Evolutionary conservation across 2,888 invertebrate genomes (phyloP), one percentile per base, ranked within the genome.

Genomic region (Amorpha juglandis): DNA sequence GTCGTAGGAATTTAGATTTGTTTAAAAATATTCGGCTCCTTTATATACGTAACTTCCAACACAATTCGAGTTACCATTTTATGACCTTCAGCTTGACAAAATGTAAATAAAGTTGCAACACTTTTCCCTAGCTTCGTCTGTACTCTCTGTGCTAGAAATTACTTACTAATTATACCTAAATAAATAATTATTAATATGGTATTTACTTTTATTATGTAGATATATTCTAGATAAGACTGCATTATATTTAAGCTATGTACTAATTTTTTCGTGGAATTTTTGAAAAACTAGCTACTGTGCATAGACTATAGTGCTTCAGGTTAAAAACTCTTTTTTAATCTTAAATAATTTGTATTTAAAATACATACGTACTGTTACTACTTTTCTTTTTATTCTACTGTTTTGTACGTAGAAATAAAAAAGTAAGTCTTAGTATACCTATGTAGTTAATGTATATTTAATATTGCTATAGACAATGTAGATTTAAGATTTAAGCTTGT

Each of bases 21-120:
- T 70, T 71, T 73, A 73, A 67, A 48, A 69, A 70, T 63, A 69
- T 76, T 82, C 77, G 76, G 76, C 75, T 78, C 76, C 80, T 79
- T 76, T 69, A 72, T 77, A 84, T 86, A 84, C 83, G 85, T 87
- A 84, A 86, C 81, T 85, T 87, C 82, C 83, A 83, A 83, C 78
- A 83, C 78, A 83, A 89, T 91, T 91, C 87, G 87, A 91, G 92
- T 92, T 92, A 92, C 92, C 92, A 92, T 87, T 66, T 76, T 80
- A 79, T 77, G 71, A 81, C 76, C 79, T 87, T 86, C 84, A 72
- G 88, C 88, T 89, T 80, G 69, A 79, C 53, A 75, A 83, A 82
- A 71, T 92, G 90, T 91, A 90, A 78, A 91, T 91, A 92, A 83
- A 79, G 64, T 78, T 77, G 74, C 76, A 80, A 75, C 53, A 73